Conservation (phyloP, 2,888 invertebrate genomes). For the Trichopria drosophilae region DNA sequence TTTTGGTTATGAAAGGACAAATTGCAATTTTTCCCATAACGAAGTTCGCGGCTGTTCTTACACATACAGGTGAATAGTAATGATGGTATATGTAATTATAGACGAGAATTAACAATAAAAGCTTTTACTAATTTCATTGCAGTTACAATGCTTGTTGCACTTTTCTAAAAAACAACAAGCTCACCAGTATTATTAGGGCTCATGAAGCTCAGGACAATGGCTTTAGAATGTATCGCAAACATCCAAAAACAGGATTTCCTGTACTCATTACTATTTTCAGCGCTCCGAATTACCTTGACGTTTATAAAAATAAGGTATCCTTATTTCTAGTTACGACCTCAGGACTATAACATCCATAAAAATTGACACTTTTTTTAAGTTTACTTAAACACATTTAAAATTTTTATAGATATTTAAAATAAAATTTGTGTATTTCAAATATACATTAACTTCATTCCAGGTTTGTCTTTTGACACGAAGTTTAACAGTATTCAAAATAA, state of each 20-base stretch:
- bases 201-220: slow-evolving; percentile 29
- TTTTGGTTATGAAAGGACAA: slow-evolving; percentile 3
- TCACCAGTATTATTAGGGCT: slow-evolving; percentile 20
- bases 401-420: no score
- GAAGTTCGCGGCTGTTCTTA: slow-evolving; percentile 21
- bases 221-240: slow-evolving; percentile 12
- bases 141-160: slow-evolving; percentile 21
- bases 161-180: slow-evolving; percentile 11
- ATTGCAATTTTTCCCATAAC: slow-evolving; percentile 4
- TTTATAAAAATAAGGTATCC: slow-evolving; percentile 28
- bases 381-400: no score
- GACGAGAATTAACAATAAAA: no score
- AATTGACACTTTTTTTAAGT: no score
- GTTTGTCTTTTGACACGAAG: no score
- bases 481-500: no score
- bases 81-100: no score
- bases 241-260: slow-evolving; percentile 12
- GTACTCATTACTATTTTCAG: slow-evolving; percentile 26
- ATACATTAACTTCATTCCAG: no score
- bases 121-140: no score
- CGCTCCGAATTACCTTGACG: slow-evolving; percentile 27
- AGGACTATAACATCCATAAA: no score
- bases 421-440: no score
- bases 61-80: slow-evolving; percentile 21
- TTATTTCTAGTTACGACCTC: no score